Conservation (phyloP, 2,113 vertebrate genomes). For the Rissa tridactyla region DNA sequence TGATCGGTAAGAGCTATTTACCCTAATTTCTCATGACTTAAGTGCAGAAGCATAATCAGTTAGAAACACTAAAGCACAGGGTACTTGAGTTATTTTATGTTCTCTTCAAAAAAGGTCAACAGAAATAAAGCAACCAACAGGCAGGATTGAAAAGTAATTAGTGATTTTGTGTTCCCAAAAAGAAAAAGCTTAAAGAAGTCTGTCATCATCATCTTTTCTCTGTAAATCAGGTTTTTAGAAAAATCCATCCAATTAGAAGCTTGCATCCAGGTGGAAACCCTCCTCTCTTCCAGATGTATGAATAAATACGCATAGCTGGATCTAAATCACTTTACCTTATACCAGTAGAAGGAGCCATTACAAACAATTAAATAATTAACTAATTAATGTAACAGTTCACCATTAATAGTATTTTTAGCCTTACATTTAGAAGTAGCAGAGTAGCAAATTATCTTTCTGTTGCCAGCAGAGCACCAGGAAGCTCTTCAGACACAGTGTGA, state of each 20-base stretch:
- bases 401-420: not conserved
- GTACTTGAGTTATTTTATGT: not conserved
- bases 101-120: not conserved
- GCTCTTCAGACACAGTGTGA: not conserved
- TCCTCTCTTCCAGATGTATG: not conserved
- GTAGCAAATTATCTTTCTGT: not conserved
- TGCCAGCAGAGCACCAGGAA: slow-evolving; percentile 5
- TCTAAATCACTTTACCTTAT: not conserved
- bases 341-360: not conserved
- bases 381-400: not conserved
- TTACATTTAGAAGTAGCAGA: not conserved
- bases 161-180: not conserved
- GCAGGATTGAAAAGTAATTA: not conserved
- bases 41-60: not conserved
- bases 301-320: not conserved
- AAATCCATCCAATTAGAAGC: not conserved
- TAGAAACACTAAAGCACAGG: not conserved
- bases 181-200: not conserved
- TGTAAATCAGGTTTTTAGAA: not conserved
- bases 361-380: not conserved
- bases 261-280: not conserved
- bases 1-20: not conserved
- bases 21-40: not conserved
- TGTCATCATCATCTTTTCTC: not conserved
- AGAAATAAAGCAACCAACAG: not conserved